These are phyloP conservation scores for Oithona nana DNA, from an alignment of 2,888 invertebrate genomes.

Conservation along the genomic window DNA sequence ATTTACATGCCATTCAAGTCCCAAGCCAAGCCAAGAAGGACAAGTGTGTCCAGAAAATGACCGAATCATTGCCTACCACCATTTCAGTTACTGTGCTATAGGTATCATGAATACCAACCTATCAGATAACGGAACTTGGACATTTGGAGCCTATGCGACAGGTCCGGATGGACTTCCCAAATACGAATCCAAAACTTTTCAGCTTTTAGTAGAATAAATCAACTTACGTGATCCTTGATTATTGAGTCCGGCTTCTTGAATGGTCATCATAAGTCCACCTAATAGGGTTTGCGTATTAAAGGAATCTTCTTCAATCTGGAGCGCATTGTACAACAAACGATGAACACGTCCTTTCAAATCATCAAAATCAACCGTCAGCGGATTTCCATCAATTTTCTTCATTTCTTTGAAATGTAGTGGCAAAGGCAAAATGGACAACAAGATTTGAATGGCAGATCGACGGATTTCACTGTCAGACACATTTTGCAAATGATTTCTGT, in stretches of 20 bases:
- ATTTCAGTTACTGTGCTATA: no score
- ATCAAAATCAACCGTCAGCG: slow-evolving; percentile 34
- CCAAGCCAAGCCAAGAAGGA: no score
- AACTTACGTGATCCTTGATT: neutral
- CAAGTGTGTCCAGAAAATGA: no score
- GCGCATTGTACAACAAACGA: slow-evolving; percentile 59
- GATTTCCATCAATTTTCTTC: neutral
- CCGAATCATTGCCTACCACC: no score
- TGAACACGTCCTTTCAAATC: slow-evolving; percentile 52
- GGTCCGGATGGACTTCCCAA: no score
- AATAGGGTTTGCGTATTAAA: slow-evolving; percentile 70
- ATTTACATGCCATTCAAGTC: no score
- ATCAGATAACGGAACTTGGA: no score
- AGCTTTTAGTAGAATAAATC: neutral
- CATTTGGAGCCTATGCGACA: no score
- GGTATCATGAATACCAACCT: no score
- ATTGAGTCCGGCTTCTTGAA: slow-evolving; percentile 26
- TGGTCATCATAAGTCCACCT: slow-evolving; percentile 29
- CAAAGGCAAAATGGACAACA: slow-evolving; percentile 73
- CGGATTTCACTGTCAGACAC: slow-evolving; percentile 35
- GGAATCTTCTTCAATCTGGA: slow-evolving; percentile 64
- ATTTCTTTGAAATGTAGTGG: slow-evolving; percentile 57
- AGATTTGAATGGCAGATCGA: slow-evolving; percentile 71
- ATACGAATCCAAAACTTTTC: no score
- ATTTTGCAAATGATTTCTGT: slow-evolving; percentile 2